Base-by-base conservation (phyloP, 2,797 vertebrate genomes). In the Xiphophorus birchmanni region DNA sequence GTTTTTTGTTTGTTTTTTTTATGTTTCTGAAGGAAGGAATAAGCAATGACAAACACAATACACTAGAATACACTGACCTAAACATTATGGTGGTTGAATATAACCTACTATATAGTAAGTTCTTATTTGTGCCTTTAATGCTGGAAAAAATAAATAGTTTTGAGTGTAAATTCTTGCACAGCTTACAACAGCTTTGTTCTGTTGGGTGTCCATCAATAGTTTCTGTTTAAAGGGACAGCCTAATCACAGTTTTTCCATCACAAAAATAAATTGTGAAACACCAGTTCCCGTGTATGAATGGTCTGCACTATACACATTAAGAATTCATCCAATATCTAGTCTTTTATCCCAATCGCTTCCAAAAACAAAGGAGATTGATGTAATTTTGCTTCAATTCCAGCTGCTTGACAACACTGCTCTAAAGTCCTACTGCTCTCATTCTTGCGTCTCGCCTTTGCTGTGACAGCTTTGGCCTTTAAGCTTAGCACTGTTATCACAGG, bases 401-500 rank as follows among this genome's bases (percentile, higher is more conserved):
- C 65, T 40, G 65, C 65, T 40, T 69, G 65, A 42, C 18, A 42
- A 35, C 37, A 26, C 65, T 42, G 18, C 65, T 69, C 42, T 44
- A 29, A 10, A 29, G 42, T 29, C 26, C 67, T 71, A 15, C 40
- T 13, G 67, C 40, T 72, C 69, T 47, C 44, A 47, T 11, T 69
- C 56, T 52, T 74, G 54, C 73, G 42, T 75, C 45, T 87, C 80
- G 50, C 65, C 56, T 80, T 52, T 80, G 78, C 87, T 73, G 58
- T 88, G 93, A 93, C 94, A 92, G 88, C 87, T 90, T 82, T 94
- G 92, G 91, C 94, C 94, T 95, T 95, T 94, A 78, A 90, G 79
- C 79, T 81, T 54, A 40, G 74, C 80, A 45, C 71, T 48, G 84
- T 88, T 88, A 89, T 92, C 84, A 90, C 82, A 82, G 47, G 18